Conservation (phyloP, 2,888 invertebrate species). For the Theristus sp. region DNA sequence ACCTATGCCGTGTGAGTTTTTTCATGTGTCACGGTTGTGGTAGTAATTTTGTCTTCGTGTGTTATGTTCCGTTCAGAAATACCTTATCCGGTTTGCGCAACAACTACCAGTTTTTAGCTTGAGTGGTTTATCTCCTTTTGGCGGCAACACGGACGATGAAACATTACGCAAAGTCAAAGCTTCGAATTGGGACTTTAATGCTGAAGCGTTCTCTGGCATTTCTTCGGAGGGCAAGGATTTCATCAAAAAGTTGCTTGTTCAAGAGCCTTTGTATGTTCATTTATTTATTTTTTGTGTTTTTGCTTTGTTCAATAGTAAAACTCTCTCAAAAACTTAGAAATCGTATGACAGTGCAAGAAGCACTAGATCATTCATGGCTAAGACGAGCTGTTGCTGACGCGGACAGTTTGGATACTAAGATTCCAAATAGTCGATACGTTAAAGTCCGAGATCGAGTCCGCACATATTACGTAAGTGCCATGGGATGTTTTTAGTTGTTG, state of each 20-base stretch:
- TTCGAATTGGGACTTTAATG: conserved; percentile 98
- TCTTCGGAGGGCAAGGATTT: conserved; percentile 96
- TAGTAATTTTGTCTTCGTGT: not conserved
- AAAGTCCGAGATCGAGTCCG: conserved; percentile 69
- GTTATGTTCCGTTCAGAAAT: not conserved
- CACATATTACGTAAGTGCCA: conserved; percentile 39
- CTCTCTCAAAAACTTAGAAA: conserved; percentile 43
- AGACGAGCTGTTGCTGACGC: conserved; percentile 35
- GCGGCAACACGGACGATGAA: conserved; percentile 92
- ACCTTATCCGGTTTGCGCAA: not conserved
- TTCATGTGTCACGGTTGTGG: too few relatives aligned
- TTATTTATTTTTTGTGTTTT: not conserved
- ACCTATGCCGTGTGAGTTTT: conserved; percentile 78
- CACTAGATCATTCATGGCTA: conserved; percentile 82
- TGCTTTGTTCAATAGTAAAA: not conserved
- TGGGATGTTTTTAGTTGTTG: too few relatives aligned
- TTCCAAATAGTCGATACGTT: conserved; percentile 64
- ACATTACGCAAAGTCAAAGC: conserved; percentile 93
- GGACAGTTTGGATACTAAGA: conserved; percentile 44
- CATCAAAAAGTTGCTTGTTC: conserved; percentile 69
- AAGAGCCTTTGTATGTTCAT: conserved; percentile 67
- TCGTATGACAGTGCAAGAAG: conserved; percentile 94
- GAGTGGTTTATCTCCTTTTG: conserved; percentile 93
- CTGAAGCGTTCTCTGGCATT: conserved; percentile 75
- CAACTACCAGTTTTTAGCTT: conserved; percentile 40